A percentile compares a stretch with the other conserved stretches of the same genome.
phyloP scores from a whole-genome alignment of 2,888 invertebrate genomes.

The Allophyes oxyacanthae region DNA sequence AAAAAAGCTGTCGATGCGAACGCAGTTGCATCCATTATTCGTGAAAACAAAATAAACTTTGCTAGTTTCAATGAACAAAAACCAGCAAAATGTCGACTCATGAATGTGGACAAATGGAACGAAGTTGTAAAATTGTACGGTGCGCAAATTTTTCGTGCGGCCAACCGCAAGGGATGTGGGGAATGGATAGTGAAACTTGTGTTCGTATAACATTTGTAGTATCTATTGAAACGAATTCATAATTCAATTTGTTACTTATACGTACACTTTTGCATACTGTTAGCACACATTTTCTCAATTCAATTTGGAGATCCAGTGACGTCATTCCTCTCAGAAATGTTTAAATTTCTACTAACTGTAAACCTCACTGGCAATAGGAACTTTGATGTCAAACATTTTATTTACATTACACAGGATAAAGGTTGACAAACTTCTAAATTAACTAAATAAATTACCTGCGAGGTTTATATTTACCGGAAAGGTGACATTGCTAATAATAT shows the following conservation, averaged over 20 bases:
- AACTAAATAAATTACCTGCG: too few species aligned
- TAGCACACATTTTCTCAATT: conserved; percentile 13
- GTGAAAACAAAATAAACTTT: conserved; percentile 56
- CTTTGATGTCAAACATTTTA: too few species aligned
- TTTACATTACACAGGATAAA: too few species aligned
- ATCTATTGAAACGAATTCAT: too few species aligned
- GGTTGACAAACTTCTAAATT: too few species aligned
- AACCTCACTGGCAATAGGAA: too few species aligned
- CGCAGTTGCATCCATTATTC: conserved; percentile 45
- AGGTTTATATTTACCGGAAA: too few species aligned
- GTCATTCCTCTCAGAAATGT: too few species aligned
- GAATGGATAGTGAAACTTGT: conserved; percentile 54
- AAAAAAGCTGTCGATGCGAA: conserved; percentile 34
- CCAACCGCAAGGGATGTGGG: conserved; percentile 49
- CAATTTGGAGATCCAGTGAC: conserved; percentile 5
- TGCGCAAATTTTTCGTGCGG: conserved; percentile 62
- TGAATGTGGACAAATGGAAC: conserved; percentile 47
- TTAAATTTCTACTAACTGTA: too few species aligned
- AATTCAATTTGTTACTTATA: too few species aligned
- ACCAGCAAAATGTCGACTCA: conserved; percentile 49
- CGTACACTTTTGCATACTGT: conserved; percentile 9
- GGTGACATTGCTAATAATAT: too few species aligned
- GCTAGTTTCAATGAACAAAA: conserved; percentile 42
- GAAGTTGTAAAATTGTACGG: conserved; percentile 54
- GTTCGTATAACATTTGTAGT: conserved; percentile 4